Evolutionary conservation across 2,888 invertebrate species (phyloP).

Genomic region (Drosophila mulleri): DNA sequence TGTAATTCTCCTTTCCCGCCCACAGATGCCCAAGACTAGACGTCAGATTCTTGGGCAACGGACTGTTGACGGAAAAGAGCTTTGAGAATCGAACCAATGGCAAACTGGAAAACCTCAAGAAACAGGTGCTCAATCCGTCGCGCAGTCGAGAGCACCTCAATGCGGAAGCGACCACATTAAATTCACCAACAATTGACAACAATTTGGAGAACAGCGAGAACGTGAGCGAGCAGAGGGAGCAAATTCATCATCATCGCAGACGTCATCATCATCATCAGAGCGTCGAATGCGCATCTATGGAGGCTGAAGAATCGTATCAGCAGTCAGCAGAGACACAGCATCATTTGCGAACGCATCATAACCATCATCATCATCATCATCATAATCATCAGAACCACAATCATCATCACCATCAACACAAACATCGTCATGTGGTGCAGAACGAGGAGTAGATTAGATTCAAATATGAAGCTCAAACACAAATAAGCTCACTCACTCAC

Average conservation of each 20-base stretch:
- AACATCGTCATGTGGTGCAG: constrained; percentile 52
- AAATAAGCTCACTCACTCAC: neutral
- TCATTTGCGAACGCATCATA: constrained; percentile 42
- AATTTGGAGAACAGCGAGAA: constrained; percentile 69
- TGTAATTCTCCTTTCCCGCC: neutral
- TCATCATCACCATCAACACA: constrained; percentile 63
- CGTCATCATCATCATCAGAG: constrained; percentile 58
- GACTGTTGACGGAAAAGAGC: constrained; percentile 55
- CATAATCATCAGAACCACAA: constrained; percentile 21
- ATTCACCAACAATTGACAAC: constrained; percentile 80
- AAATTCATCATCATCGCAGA: constrained; percentile 60
- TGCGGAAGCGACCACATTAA: constrained; percentile 74
- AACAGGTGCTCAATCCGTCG: constrained; percentile 49
- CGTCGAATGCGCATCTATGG: constrained; percentile 37
- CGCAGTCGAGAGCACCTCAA: constrained; percentile 33
- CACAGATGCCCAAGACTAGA: constrained; percentile 84
- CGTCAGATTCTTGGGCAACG: constrained; percentile 77
- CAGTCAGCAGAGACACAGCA: constrained; percentile 53
- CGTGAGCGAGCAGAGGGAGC: constrained; percentile 30
- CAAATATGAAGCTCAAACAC: constrained; percentile 4
- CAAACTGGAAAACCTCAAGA: constrained; percentile 27
- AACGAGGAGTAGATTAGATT: constrained; percentile 48
- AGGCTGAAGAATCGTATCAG: constrained; percentile 47
- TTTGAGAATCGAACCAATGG: constrained; percentile 48
- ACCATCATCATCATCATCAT: constrained; percentile 46